Conservation (phyloP, 2,113 vertebrate species). For the Illadopsis cleaveri region DNA sequence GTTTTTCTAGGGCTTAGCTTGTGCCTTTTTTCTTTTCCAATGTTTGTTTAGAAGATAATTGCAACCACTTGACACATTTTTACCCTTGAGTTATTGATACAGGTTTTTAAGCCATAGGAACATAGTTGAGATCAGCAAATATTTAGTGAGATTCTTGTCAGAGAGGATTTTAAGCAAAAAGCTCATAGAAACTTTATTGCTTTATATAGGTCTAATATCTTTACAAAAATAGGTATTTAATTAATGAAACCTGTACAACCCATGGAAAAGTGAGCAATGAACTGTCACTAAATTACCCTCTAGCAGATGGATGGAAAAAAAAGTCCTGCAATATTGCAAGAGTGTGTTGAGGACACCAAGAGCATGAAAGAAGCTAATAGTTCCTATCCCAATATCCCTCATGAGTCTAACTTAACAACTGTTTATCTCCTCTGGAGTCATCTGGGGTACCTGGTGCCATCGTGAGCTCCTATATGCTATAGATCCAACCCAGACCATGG, state of each 20-base stretch:
- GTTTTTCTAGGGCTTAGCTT: not conserved
- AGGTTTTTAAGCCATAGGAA: not conserved
- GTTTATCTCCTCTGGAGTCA: not conserved
- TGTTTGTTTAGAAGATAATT: slow-evolving; percentile 29
- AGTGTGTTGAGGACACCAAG: not conserved
- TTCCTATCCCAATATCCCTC: not conserved
- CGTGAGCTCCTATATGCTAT: rapidly evolving
- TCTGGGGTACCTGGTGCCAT: not conserved
- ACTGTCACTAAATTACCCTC: not conserved
- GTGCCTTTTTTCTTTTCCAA: not conserved
- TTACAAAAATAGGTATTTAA: not conserved
- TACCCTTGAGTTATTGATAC: not conserved
- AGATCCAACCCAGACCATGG: rapidly evolving
- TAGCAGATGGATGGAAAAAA: not conserved
- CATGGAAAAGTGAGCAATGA: not conserved
- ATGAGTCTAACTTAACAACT: not conserved
- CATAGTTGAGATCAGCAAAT: not conserved
- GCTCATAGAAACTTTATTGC: not conserved
- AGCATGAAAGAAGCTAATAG: not conserved
- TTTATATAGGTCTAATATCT: not conserved
- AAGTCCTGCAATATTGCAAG: not conserved
- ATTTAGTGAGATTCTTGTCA: not conserved
- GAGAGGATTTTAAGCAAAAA: slow-evolving; percentile 15
- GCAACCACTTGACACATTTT: not conserved
- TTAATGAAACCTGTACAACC: not conserved